Evolutionary conservation across 1,140 invertebrate genomes (phyloP).

Genomic region (Schlechtendalia chinensis): DNA sequence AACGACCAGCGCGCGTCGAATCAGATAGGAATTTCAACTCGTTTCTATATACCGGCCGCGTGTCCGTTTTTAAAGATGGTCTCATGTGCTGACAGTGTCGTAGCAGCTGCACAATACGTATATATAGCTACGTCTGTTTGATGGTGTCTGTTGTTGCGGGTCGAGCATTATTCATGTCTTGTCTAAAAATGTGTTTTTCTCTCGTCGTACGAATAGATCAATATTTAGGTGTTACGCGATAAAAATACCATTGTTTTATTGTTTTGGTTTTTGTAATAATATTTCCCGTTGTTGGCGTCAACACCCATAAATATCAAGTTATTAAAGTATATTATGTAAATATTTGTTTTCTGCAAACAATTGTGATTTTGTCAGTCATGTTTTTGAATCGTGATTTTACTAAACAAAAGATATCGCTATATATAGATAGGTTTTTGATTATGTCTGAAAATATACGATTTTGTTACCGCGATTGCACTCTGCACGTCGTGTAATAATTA

Average conservation of each 20-base stretch:
- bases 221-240: background rate
- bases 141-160: background rate
- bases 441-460: background rate
- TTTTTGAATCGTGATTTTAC: background rate
- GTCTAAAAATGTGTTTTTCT: background rate
- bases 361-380: background rate
- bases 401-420: background rate
- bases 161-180: background rate
- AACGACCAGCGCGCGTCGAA: slow-evolving; percentile 7
- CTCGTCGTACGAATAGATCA: background rate
- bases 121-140: background rate
- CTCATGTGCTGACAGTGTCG: background rate
- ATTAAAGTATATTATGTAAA: too few relatives aligned
- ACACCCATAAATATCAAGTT: too few relatives aligned
- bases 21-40: slow-evolving; percentile 46
- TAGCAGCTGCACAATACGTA: background rate
- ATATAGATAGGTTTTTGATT: background rate
- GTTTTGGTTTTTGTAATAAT: background rate
- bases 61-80: slow-evolving; percentile 21
- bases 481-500: background rate
- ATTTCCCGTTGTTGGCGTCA: background rate
- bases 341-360: background rate
- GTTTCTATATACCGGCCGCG: background rate
- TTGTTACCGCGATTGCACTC: background rate
- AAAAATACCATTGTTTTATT: background rate